phyloP scores from a whole-genome alignment of 2,888 invertebrate genomes.

The Drosophila tanythrix region DNA sequence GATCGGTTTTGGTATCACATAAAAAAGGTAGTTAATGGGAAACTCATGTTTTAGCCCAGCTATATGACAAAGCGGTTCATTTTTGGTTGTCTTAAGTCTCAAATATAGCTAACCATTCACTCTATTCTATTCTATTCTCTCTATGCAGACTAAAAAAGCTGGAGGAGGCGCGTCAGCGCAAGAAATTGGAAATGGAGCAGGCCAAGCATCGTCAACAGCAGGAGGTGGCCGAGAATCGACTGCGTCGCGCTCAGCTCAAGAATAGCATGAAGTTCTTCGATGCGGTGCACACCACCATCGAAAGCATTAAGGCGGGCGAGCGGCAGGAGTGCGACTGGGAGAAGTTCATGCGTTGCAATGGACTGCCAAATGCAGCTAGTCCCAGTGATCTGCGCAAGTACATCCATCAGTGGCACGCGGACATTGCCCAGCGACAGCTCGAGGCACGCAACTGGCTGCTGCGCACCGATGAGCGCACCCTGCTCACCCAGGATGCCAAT shows the following conservation, averaged over 20 bases:
- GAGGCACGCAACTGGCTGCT: slow-evolving; percentile 84
- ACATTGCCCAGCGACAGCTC: slow-evolving; percentile 70
- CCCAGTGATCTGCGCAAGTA: slow-evolving; percentile 85
- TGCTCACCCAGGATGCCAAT: slow-evolving; percentile 83
- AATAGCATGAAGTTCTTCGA: slow-evolving; percentile 83
- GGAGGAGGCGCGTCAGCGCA: slow-evolving; percentile 84
- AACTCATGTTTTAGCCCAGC: neutral
- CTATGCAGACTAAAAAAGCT: slow-evolving; percentile 81
- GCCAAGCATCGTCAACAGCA: slow-evolving; percentile 83
- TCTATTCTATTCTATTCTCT: neutral
- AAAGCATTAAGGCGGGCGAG: slow-evolving; percentile 77
- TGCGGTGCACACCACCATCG: slow-evolving; percentile 75
- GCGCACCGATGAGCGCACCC: slow-evolving; percentile 83
- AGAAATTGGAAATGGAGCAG: slow-evolving; percentile 83
- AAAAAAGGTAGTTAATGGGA: neutral
- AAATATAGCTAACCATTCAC: neutral
- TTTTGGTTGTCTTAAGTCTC: neutral
- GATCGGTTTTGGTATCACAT: neutral
- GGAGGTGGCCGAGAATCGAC: slow-evolving; percentile 84
- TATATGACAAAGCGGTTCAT: neutral
- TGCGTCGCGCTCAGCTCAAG: slow-evolving; percentile 82
- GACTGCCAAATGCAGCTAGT: slow-evolving; percentile 83
- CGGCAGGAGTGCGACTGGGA: slow-evolving; percentile 83
- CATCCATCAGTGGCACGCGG: slow-evolving; percentile 84
- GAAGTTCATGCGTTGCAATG: slow-evolving; percentile 85